Percentiles rank a stretch among this genome's conserved stretches.
Conservation (phyloP, 2,113 vertebrate species). For the Brachirus orientalis region DNA sequence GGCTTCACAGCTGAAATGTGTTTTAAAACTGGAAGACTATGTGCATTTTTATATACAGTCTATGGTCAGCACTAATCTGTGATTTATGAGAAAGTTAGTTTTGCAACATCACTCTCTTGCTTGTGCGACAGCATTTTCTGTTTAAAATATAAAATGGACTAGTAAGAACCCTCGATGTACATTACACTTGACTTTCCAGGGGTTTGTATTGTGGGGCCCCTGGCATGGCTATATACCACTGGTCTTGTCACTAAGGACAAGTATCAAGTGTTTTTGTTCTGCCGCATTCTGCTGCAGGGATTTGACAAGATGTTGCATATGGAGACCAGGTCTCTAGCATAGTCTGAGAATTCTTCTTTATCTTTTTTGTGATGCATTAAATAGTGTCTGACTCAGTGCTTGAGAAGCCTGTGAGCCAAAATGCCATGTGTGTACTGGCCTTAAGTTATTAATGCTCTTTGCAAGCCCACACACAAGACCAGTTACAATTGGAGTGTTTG, state of each 20-base stretch:
- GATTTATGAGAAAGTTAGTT: too few relatives aligned
- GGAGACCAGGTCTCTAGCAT: not conserved
- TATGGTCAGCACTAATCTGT: too few relatives aligned
- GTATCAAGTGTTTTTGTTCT: constrained; percentile 19
- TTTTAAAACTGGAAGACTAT: too few relatives aligned
- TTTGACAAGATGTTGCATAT: not conserved
- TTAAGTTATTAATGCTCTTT: constrained; percentile 16
- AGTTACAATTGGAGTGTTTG: constrained; percentile 38
- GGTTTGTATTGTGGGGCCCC: not conserved
- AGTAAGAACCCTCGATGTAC: not conserved
- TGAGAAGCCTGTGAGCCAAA: constrained; percentile 10
- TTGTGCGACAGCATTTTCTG: too few relatives aligned
- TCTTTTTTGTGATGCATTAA: not conserved
- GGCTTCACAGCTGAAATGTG: too few relatives aligned
- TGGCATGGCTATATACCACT: not conserved
- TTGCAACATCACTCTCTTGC: too few relatives aligned
- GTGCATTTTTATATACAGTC: too few relatives aligned
- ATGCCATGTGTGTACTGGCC: constrained; percentile 16
- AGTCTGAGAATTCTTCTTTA: not conserved
- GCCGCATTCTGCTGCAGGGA: constrained; percentile 10
- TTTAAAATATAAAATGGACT: too few relatives aligned
- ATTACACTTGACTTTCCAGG: not conserved
- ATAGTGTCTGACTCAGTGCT: not conserved
- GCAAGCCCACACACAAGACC: constrained; percentile 3
- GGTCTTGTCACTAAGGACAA: not conserved